Evolutionary conservation across 2,888 invertebrate genomes (phyloP), one percentile per base, ranked within the genome.

Genomic region (Drosophila nigricruria): DNA sequence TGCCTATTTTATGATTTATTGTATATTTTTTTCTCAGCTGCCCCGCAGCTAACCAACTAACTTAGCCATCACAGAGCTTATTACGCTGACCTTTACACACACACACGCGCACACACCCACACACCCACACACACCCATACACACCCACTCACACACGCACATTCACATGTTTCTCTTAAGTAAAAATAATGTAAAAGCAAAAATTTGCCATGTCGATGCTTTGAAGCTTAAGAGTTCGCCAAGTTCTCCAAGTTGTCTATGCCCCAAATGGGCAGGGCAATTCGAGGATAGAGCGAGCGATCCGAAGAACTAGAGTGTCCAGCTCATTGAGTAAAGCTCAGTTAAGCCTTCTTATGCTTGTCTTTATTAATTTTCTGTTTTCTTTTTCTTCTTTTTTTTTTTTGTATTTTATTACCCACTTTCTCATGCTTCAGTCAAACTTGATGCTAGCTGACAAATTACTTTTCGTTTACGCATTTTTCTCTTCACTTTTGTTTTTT

Each of bases 1-100:
- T 85, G 85, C 83, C 88, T 88, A 85, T 84, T 88, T 84, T 84
- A 84, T 88, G 83, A 88, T 84, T 84, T 84, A 84, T 84, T 85
- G 83, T 88, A 77, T 82, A 71, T 80, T 85, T 82, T 78, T 76
- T 80, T 68, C 71, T 67, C 61, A 45, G 30, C 45, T 64, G 5
- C 34, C 49, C 38, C 65, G 71, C 61, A 74, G 64, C 74, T 70
- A 75, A 73, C 69, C 72, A 80, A 60, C 74, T 72, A 71, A 64
- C 72, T 62, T 59, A 49, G 45, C 50, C 65, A 63, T 72, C 70
- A 57, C 63, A 54, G 57, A 79, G 75, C 83, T 84, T 83, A 83
- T 84, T 84, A 82, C 77, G 59, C 70, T 79, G 82, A 87, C 88
- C 83, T 79, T 84, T 73, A 53, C 70, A 67, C 77, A 66, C 66